A percentile compares a stretch with the other conserved stretches of the same genome.
Evolutionary conservation across 1,140 invertebrate species (phyloP).

Genomic region (Halyomorpha halys): DNA sequence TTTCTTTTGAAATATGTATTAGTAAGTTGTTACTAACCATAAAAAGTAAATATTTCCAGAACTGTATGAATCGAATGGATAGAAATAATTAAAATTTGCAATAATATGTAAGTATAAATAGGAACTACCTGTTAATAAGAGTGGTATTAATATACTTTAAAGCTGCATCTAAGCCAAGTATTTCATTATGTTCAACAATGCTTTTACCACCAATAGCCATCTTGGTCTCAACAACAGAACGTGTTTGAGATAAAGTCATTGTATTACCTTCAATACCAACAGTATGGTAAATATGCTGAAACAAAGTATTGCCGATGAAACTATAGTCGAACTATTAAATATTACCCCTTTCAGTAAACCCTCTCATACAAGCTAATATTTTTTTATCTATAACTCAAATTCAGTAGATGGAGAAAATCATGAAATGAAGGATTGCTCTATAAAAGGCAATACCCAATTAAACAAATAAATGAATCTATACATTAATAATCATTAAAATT

Average conservation of each 20-base stretch:
- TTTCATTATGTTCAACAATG: constrained; percentile 94
- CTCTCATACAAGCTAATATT: too few species aligned
- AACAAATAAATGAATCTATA: too few species aligned
- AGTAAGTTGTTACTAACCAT: too few species aligned
- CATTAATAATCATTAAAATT: too few species aligned
- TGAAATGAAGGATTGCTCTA: too few species aligned
- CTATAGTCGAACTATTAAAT: too few species aligned
- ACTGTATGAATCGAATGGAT: constrained; percentile 23
- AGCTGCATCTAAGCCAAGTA: constrained; percentile 84
- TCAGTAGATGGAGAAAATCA: too few species aligned
- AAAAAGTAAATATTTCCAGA: too few species aligned
- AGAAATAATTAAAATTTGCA: not conserved
- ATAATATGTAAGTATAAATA: not conserved
- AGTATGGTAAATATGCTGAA: constrained; percentile 90
- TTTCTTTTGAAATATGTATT: too few species aligned
- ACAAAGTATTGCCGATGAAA: constrained; percentile 17
- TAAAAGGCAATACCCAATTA: too few species aligned
- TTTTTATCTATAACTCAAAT: too few species aligned
- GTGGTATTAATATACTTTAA: constrained; percentile 93
- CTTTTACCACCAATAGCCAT: constrained; percentile 89
- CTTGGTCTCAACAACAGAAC: constrained; percentile 85
- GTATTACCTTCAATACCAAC: constrained; percentile 97
- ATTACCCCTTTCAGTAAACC: too few species aligned
- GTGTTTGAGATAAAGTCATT: constrained; percentile 84
- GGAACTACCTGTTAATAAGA: constrained; percentile 47